phyloP scores from a whole-genome alignment of 1,140 invertebrate species.

The Nasonia vitripennis region DNA sequence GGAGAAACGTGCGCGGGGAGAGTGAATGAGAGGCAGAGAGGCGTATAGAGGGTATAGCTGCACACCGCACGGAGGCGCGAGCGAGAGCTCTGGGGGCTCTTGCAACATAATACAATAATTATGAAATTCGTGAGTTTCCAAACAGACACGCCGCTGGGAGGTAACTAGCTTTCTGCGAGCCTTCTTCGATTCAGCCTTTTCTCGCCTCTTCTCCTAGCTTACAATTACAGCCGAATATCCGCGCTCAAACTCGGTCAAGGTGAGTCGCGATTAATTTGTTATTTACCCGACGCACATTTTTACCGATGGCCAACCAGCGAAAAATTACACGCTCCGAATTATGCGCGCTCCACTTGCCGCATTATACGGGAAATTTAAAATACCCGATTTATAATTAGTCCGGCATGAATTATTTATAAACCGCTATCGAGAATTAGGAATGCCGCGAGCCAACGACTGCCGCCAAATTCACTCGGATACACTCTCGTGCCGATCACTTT shows the following conservation, averaged over 20 bases:
- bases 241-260: too few relatives aligned
- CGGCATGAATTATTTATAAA: not conserved
- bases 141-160: constrained; percentile 59
- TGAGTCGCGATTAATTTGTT: too few relatives aligned
- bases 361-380: not conserved
- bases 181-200: too few relatives aligned
- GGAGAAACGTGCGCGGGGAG: constrained; percentile 54
- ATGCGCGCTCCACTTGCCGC: not conserved
- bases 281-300: too few relatives aligned
- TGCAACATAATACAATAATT: constrained; percentile 74
- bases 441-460: not conserved
- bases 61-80: constrained; percentile 44
- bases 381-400: not conserved
- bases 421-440: too few relatives aligned
- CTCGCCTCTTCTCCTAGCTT: too few relatives aligned
- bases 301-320: not conserved
- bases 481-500: too few relatives aligned
- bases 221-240: too few relatives aligned
- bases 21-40: constrained; percentile 42
- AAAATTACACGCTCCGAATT: not conserved
- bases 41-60: constrained; percentile 37
- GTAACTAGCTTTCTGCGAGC: not conserved
- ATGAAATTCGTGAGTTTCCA: constrained; percentile 75
- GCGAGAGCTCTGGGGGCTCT: constrained; percentile 58
- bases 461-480: not conserved